Conservation (phyloP, 2,113 vertebrate genomes). For the Sarotherodon lohbergeri region DNA sequence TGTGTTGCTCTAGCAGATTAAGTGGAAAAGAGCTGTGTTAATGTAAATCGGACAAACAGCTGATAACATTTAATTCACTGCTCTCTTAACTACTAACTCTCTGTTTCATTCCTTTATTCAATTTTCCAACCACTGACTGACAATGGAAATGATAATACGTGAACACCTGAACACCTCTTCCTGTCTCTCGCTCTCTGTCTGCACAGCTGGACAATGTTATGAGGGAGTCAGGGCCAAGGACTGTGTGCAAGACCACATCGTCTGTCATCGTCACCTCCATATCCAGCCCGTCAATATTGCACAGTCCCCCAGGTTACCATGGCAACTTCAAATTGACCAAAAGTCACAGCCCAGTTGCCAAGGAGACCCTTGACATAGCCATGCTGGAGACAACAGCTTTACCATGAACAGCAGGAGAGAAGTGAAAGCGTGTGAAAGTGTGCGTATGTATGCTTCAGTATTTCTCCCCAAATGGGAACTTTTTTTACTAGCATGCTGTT, state of each 20-base stretch:
- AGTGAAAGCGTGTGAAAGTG: neutral
- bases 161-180: neutral
- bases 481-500: neutral
- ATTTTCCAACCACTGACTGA: neutral
- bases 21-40: neutral
- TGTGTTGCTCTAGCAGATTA: neutral
- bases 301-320: slow-evolving; percentile 36
- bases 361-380: slow-evolving; percentile 41
- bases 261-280: slow-evolving; percentile 69
- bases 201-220: slow-evolving; percentile 30
- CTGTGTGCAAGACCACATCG: slow-evolving; percentile 1
- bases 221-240: slow-evolving; percentile 19
- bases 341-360: slow-evolving; percentile 23
- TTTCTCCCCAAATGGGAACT: neutral
- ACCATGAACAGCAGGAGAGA: neutral
- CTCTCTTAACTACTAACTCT: neutral
- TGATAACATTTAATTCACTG: neutral
- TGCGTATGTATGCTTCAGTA: neutral
- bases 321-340: slow-evolving; percentile 43
- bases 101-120: neutral
- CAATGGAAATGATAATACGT: neutral
- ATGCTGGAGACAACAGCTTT: slow-evolving; percentile 18
- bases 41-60: neutral
- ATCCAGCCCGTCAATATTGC: slow-evolving; percentile 55
- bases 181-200: neutral